phyloP scores from a whole-genome alignment of 2,888 invertebrate species.

The Crioceris asparagi region DNA sequence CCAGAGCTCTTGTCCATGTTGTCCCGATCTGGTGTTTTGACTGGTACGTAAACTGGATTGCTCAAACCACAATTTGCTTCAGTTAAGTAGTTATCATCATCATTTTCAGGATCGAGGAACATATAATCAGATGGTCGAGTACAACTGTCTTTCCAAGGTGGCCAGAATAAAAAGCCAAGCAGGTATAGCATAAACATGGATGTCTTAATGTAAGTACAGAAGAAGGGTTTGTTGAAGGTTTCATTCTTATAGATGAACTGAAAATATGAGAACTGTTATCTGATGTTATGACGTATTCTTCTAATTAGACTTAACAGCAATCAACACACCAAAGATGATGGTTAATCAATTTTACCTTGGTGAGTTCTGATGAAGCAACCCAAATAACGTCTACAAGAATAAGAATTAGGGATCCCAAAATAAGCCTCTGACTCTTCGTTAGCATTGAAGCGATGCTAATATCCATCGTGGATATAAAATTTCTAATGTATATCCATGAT shows the following conservation, averaged over 20 bases:
- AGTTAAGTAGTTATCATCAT: slow-evolving; percentile 69
- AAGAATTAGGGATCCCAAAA: slow-evolving; percentile 77
- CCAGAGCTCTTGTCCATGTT: slow-evolving; percentile 48
- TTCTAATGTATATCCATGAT: too few species aligned
- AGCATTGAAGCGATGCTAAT: slow-evolving; percentile 36
- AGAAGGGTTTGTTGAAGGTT: slow-evolving; percentile 86
- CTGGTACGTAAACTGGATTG: slow-evolving; percentile 85
- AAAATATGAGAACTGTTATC: slow-evolving; percentile 31
- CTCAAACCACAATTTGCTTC: slow-evolving; percentile 51
- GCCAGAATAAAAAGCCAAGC: slow-evolving; percentile 77
- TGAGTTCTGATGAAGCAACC: slow-evolving; percentile 91
- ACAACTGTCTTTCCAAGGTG: slow-evolving; percentile 84
- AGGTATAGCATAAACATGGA: slow-evolving; percentile 90
- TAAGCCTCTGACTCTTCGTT: slow-evolving; percentile 59
- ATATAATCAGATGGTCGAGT: slow-evolving; percentile 51
- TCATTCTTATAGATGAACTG: slow-evolving; percentile 80
- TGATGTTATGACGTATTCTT: too few species aligned
- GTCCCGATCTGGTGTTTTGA: slow-evolving; percentile 57
- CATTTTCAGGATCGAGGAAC: slow-evolving; percentile 63
- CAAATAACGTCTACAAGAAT: slow-evolving; percentile 89
- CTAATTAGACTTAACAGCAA: too few species aligned
- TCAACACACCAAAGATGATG: too few species aligned
- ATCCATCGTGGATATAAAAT: too few species aligned
- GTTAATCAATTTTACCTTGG: slow-evolving; percentile 55
- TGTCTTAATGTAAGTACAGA: slow-evolving; percentile 90